Evolutionary conservation across 37 sponge, comb jelly and placozoan species (phyloP), one percentile per base, ranked within the genome.

Genomic region (Tethya wilhelma): DNA sequence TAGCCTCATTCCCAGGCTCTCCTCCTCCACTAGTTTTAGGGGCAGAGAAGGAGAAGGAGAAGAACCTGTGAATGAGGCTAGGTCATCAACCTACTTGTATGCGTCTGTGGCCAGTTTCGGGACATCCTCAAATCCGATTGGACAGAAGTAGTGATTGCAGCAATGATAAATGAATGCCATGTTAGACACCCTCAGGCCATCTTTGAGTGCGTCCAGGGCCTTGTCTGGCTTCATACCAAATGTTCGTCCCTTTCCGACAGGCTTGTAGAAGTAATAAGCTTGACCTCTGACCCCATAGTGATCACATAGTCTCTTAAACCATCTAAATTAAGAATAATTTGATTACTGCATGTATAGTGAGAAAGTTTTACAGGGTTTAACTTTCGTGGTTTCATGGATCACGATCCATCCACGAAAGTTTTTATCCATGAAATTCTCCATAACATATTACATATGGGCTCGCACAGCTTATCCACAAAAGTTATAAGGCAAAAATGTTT

Each of bases 111-210:
- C 59, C 22, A 57, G 31, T 56, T 70, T 76, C 12, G 95, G 92
- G 6, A 87, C 81, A 36, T 90, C 88, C 49, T 94, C 95, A 59
- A 73, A 94, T 0, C 95, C 95, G 74, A 94, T 87, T n/a, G 92
- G 95, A 60, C 95, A 94, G 57, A 94, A 84, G 78, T 94, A 94
- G 77, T 94, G 95, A 68, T 94, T 90, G 62, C 67, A 44, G 80
- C 95, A 94, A 72, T 94, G 95, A 55, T 94, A 94, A 28, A 94
- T 84, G 78, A 94, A 90, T 2, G 88, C 79, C 60, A 49, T 74
- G 12, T 58, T 55, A 0, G 77, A 59, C 36, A 84, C 73, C 58
- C 49, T 56, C 66, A 90, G 81, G 19, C 93, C 93, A n/a, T 77
- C 91, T 64, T 94, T 87, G 32, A 94, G 70, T n/a, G 33, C 53